These are phyloP conservation scores for Drosophila leonis DNA, from an alignment of 2,888 invertebrate species.

Conservation along the genomic window DNA sequence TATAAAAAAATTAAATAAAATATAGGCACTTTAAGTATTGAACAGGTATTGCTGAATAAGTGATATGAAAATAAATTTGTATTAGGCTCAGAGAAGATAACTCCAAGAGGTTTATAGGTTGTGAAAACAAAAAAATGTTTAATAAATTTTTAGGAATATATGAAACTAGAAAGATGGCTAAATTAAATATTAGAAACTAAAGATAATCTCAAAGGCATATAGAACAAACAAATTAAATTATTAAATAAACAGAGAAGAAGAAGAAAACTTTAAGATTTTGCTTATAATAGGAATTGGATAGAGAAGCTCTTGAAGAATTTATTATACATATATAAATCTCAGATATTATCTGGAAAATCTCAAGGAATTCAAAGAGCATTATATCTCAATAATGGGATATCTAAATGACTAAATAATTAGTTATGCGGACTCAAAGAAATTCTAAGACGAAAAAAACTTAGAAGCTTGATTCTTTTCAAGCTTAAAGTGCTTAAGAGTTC, in stretches of 20 bases:
- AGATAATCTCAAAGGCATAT: too few relatives aligned
- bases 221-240: too few relatives aligned
- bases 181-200: too few relatives aligned
- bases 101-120: neutral
- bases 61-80: neutral
- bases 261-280: too few relatives aligned
- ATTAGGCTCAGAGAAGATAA: neutral
- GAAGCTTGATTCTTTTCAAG: neutral
- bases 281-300: neutral
- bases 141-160: neutral
- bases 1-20: neutral
- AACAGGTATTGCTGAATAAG: neutral
- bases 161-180: too few relatives aligned
- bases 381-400: too few relatives aligned
- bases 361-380: neutral
- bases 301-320: neutral
- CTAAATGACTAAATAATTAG: neutral
- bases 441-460: neutral
- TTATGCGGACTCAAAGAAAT: neutral
- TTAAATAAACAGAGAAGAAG: too few relatives aligned
- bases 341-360: neutral
- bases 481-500: neutral
- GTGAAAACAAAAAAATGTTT: neutral
- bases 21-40: too few relatives aligned
- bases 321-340: neutral